Evolutionary conservation across 2,797 vertebrate genomes (phyloP).

Genomic region (Channallabes apus): DNA sequence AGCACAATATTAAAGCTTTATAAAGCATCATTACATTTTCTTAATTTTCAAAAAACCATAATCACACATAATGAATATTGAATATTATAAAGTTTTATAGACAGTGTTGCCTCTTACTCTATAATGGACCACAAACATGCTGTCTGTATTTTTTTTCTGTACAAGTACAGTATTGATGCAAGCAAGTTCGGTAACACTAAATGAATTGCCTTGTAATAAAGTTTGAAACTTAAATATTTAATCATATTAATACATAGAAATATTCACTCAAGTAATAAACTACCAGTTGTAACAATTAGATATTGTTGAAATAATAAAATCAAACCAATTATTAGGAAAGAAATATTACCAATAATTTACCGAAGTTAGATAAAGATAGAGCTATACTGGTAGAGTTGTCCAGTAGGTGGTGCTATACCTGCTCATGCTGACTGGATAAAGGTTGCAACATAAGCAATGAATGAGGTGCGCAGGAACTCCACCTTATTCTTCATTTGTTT

Average conservation of each 20-base stretch:
- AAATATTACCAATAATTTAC: not conserved
- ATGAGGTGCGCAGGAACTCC: not conserved
- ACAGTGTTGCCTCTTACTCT: too few relatives aligned
- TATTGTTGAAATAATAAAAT: not conserved
- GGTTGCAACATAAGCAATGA: not conserved
- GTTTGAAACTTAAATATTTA: not conserved
- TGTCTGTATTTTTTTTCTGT: too few relatives aligned
- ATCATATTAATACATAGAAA: not conserved
- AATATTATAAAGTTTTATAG: too few relatives aligned
- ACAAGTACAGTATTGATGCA: too few relatives aligned
- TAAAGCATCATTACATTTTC: too few relatives aligned
- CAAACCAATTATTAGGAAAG: not conserved
- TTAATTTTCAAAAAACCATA: too few relatives aligned
- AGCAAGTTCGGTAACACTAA: not conserved
- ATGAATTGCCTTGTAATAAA: not conserved
- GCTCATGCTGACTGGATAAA: not conserved
- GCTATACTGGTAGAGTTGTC: not conserved
- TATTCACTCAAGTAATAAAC: not conserved
- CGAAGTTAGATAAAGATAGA: not conserved
- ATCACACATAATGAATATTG: too few relatives aligned
- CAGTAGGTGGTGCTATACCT: not conserved
- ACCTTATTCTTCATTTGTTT: not conserved
- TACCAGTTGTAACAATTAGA: not conserved
- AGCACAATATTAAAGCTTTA: too few relatives aligned
- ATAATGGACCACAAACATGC: too few relatives aligned